phyloP scores from a whole-genome alignment of 2,797 vertebrate genomes.

The Urophycis tenuis region DNA sequence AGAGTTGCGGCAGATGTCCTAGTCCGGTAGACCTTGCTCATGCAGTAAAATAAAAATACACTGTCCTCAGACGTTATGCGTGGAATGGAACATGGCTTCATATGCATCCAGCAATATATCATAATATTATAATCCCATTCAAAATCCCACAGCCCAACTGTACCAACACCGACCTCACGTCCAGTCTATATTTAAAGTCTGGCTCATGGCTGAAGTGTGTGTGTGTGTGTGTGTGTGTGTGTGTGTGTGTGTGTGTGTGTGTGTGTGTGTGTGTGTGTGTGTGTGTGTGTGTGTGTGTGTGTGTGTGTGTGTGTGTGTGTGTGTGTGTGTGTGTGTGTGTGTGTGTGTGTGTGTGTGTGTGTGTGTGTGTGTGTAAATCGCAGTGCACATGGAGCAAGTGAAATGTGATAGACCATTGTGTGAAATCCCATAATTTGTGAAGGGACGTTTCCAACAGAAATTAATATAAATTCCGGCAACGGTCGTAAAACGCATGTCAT shows the following conservation, averaged over 20 bases:
- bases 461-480: constrained; percentile 2
- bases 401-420: constrained; percentile 43
- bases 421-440: constrained; percentile 45
- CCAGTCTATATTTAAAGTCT: constrained; percentile 68
- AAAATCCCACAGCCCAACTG: constrained; percentile 74
- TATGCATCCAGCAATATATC: constrained; percentile 63
- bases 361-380: constrained; percentile 23
- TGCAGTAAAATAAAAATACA: neutral
- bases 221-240: too few species aligned
- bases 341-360: constrained; percentile 1
- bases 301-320: neutral
- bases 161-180: constrained; percentile 65
- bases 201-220: constrained; percentile 39
- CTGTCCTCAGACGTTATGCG: constrained; percentile 47
- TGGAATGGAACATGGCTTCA: constrained; percentile 56
- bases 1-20: neutral
- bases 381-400: constrained; percentile 37
- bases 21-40: neutral
- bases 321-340: constrained; percentile 1
- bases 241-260: constrained; percentile 28
- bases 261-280: constrained; percentile 31
- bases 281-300: constrained; percentile 20
- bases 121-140: constrained; percentile 75
- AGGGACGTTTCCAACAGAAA: constrained; percentile 24
- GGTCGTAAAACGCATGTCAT: neutral